A percentile compares a stretch with the other conserved stretches of the same genome.
These are phyloP conservation scores for Yponomeuta plumbellus DNA, from an alignment of 2,888 invertebrate genomes.

Conservation along the genomic window DNA sequence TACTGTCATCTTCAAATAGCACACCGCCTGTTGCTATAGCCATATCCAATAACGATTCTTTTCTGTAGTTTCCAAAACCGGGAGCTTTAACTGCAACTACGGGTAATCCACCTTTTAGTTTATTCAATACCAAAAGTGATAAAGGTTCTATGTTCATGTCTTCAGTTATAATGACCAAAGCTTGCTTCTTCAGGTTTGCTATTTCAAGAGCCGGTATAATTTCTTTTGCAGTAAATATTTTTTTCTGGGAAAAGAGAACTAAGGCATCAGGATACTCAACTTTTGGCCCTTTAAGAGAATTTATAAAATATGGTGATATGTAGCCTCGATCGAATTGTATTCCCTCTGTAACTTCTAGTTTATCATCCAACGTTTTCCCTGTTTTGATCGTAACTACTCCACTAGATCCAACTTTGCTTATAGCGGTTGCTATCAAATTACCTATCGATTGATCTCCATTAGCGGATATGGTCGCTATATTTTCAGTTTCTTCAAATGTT, in stretches of 20 bases:
- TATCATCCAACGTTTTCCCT: slow-evolving; percentile 96
- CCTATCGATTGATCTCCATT: slow-evolving; percentile 96
- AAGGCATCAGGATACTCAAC: slow-evolving; percentile 97
- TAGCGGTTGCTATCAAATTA: slow-evolving; percentile 94
- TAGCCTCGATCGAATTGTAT: slow-evolving; percentile 99
- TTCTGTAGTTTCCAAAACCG: slow-evolving; percentile 96
- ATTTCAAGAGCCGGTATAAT: slow-evolving; percentile 97
- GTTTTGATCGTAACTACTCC: slow-evolving; percentile 99
- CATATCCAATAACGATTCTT: slow-evolving; percentile 91
- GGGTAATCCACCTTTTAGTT: slow-evolving; percentile 91
- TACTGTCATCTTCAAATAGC: slow-evolving; percentile 94
- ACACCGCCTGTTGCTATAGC: slow-evolving; percentile 93
- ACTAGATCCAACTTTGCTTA: slow-evolving; percentile 97
- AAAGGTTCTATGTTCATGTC: slow-evolving; percentile 96
- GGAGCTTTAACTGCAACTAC: slow-evolving; percentile 97
- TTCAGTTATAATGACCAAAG: slow-evolving; percentile 95
- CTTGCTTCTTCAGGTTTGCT: slow-evolving; percentile 92
- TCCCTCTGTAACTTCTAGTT: slow-evolving; percentile 96
- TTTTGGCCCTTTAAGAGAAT: slow-evolving; percentile 97
- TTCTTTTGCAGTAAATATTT: slow-evolving; percentile 95
- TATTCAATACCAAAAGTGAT: slow-evolving; percentile 92
- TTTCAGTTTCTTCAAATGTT: slow-evolving; percentile 98
- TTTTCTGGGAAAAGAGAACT: slow-evolving; percentile 95
- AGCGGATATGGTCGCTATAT: slow-evolving; percentile 99
- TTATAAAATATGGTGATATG: slow-evolving; percentile 99